Base-by-base conservation (phyloP, 2,888 invertebrate species). In the Leptopilina syphax region DNA sequence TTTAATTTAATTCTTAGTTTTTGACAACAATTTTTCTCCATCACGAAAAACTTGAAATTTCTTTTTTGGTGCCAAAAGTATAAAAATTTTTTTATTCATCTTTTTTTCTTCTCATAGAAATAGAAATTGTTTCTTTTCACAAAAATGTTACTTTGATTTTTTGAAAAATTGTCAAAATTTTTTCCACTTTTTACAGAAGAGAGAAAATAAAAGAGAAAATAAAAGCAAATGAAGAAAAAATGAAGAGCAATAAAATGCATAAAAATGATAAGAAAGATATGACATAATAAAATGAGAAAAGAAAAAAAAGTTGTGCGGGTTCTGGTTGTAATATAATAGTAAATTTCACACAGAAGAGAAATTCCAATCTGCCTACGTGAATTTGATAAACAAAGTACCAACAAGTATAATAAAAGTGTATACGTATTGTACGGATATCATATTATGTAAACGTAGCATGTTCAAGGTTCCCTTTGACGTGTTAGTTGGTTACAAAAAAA, bases 361-460 rank as follows among this genome's bases (percentile, higher is more conserved):
- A 70, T 54, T 70, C 54, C 13, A 8, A 8, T 73, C 57, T 57
- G 9, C 73, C 34, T 73, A 57, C 57, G 54, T 73, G 73, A 13
- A 73, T 27, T 57, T 54, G 73, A 73, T 73, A 73, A 73, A 73
- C 57, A 73, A 24, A 50, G 18, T 44, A 47, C 67, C 67, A 41
- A 66, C 41, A 66, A 67, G 18, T 67, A 67, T 8, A 44, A 34
- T 34, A 8, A 44, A 44, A 67, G 57, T 73, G 54, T 57, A n/a
- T 34, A 10, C 34, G 34, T 34, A 34, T 34, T 50, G 50, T 50
- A 12, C 50, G 3, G 54, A 13, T 73, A 73, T 57, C 73, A 54
- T 73, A 73, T 73, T 73, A 73, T 65, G 65, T 73, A 57, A 73
- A 34, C 73, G 73, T 73, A 54, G 73, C 57, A 73, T 73, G 73